Evolutionary conservation across 1,140 invertebrate genomes (phyloP).

Genomic region (Zeugodacus cucurbitae): DNA sequence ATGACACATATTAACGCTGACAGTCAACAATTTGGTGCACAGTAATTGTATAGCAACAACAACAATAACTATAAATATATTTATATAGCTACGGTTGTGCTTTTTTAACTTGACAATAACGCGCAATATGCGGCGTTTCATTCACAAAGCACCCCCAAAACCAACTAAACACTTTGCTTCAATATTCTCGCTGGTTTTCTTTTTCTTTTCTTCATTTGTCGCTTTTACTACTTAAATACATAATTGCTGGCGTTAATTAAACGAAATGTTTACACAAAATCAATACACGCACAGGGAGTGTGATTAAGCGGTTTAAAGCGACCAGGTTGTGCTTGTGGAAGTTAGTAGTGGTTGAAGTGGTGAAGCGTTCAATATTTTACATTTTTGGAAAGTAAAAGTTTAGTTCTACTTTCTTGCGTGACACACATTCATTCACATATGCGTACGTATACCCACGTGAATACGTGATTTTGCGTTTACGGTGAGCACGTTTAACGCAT

Average conservation of each 20-base stretch:
- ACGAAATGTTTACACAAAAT: background rate
- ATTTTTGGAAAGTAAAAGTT: conserved; percentile 38
- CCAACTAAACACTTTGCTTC: background rate
- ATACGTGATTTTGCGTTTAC: background rate
- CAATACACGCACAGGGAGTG: background rate
- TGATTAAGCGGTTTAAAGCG: background rate
- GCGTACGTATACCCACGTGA: background rate
- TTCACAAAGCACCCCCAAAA: background rate
- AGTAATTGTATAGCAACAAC: background rate
- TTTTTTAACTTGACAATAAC: background rate
- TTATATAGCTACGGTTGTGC: background rate
- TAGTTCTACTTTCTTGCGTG: background rate
- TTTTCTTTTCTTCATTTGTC: background rate
- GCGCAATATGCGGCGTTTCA: background rate
- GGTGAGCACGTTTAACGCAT: background rate
- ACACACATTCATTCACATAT: too few species aligned
- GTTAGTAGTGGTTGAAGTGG: too few species aligned
- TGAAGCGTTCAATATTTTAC: background rate
- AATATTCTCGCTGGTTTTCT: background rate
- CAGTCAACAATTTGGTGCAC: background rate
- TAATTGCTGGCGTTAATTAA: background rate
- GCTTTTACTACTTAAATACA: background rate
- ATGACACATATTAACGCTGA: background rate
- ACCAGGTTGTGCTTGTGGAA: background rate
- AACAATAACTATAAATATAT: background rate